Evolutionary conservation across 2,888 invertebrate species (phyloP).

Genomic region (Drosophila heteroneura): DNA sequence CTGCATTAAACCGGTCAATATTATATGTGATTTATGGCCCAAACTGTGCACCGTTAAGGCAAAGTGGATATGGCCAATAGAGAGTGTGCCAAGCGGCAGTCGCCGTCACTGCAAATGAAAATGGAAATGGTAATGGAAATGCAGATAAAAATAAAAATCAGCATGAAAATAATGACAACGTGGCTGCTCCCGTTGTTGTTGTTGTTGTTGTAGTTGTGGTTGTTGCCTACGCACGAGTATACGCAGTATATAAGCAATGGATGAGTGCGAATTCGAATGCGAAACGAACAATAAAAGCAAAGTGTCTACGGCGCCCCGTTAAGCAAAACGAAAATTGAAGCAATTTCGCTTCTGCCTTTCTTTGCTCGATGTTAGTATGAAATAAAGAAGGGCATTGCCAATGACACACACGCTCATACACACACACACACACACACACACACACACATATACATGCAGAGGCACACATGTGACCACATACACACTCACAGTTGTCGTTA

Average conservation of each 20-base stretch:
- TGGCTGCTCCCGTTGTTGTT: slow-evolving; percentile 16
- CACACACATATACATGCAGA: slow-evolving; percentile 19
- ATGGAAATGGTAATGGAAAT: slow-evolving; percentile 79
- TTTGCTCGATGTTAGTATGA: slow-evolving; percentile 42
- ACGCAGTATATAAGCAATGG: slow-evolving; percentile 22
- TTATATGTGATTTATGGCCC: slow-evolving; percentile 74
- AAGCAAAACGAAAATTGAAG: slow-evolving; percentile 82
- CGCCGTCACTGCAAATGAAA: slow-evolving; percentile 32
- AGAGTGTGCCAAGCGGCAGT: slow-evolving; percentile 10
- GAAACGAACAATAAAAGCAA: slow-evolving; percentile 78
- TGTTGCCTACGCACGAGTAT: slow-evolving; percentile 16
- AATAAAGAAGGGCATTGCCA: slow-evolving; percentile 63
- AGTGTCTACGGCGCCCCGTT: slow-evolving; percentile 77
- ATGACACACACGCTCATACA: slow-evolving; percentile 46
- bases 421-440: slow-evolving; percentile 18
- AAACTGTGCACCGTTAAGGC: slow-evolving; percentile 33
- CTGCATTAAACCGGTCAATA: slow-evolving; percentile 67
- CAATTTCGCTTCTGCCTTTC: slow-evolving; percentile 65
- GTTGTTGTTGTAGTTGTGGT: not conserved
- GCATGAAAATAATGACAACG: slow-evolving; percentile 80
- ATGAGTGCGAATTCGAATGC: slow-evolving; percentile 48
- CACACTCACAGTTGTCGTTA: slow-evolving; percentile 54
- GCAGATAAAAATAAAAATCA: slow-evolving; percentile 82
- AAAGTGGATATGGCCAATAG: slow-evolving; percentile 41
- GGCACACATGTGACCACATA: slow-evolving; percentile 27